Evolutionary conservation across 1,140 invertebrate genomes (phyloP).

Genomic region (Euwallacea fornicatus): DNA sequence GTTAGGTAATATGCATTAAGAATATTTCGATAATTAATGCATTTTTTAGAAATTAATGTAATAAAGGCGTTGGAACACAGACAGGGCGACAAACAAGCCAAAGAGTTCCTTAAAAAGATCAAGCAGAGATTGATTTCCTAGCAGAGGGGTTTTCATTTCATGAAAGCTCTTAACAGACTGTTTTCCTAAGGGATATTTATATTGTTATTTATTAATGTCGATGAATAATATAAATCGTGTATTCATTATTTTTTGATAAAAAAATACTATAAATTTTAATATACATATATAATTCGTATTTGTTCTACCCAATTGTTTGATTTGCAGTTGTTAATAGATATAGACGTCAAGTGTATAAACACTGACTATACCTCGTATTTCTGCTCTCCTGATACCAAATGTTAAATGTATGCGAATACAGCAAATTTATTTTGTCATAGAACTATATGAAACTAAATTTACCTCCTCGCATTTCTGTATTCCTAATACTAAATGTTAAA

Average conservation of each 20-base stretch:
- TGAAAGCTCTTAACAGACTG: conserved; percentile 31
- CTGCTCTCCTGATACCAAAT: too few species aligned
- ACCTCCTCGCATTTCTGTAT: too few species aligned
- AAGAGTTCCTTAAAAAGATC: conserved; percentile 86
- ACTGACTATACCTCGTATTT: too few species aligned
- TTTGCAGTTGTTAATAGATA: neutral
- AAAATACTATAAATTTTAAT: neutral
- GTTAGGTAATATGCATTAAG: neutral
- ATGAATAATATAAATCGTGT: neutral
- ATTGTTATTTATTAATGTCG: neutral
- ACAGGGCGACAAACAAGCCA: conserved; percentile 86
- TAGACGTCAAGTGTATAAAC: too few species aligned
- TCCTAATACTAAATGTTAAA: too few species aligned
- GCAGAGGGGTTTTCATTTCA: conserved; percentile 3
- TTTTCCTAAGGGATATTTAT: conserved; percentile 6
- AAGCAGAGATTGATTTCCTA: conserved; percentile 62
- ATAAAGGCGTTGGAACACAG: conserved; percentile 79
- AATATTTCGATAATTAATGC: conserved; percentile 20
- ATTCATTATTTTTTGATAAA: neutral
- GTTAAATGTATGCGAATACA: too few species aligned
- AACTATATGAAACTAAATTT: too few species aligned
- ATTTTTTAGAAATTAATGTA: conserved; percentile 71
- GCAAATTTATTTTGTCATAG: too few species aligned
- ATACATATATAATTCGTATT: neutral
- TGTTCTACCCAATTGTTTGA: neutral